These are phyloP conservation scores for Pyrochroa serraticornis DNA, from an alignment of 2,888 invertebrate species.

Conservation along the genomic window DNA sequence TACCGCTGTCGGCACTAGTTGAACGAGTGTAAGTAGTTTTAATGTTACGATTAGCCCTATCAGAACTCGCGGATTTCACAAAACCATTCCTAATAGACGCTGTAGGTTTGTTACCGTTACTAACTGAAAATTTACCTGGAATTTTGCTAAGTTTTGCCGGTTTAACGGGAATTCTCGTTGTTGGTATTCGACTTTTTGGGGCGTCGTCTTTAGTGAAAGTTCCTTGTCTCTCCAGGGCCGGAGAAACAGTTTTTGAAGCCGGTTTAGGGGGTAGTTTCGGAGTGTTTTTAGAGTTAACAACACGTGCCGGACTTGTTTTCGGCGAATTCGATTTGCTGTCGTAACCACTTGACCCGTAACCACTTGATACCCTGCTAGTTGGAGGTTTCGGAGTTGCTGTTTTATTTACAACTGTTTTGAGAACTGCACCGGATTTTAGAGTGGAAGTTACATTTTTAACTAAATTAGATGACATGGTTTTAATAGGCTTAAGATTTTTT, in stretches of 20 bases:
- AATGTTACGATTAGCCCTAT: conserved; percentile 39
- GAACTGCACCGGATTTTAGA: conserved; percentile 29
- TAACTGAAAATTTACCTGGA: conserved; percentile 58
- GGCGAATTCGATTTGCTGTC: conserved; percentile 37
- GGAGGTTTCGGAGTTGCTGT: conserved; percentile 22
- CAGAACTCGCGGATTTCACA: conserved; percentile 49
- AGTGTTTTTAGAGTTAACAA: conserved; percentile 31
- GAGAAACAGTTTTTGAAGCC: conserved; percentile 40
- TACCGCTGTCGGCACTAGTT: conserved; percentile 54
- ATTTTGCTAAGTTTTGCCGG: conserved; percentile 31
- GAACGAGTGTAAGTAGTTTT: conserved; percentile 50
- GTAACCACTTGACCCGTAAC: conserved; percentile 44
- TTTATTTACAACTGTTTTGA: conserved; percentile 12
- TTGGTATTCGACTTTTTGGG: conserved; percentile 26
- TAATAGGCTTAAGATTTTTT: conserved; percentile 48
- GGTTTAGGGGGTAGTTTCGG: conserved; percentile 32
- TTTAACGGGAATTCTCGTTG: conserved; percentile 5
- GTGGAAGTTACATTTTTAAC: conserved; percentile 51
- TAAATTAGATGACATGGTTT: conserved; percentile 50
- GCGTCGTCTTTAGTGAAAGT: conserved; percentile 89
- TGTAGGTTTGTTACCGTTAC: conserved; percentile 48
- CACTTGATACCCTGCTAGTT: conserved; percentile 36
- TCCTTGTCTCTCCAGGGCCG: conserved; percentile 79
- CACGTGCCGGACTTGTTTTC: conserved; percentile 38
- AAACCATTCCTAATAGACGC: conserved; percentile 34